phyloP scores from a whole-genome alignment of 2,113 vertebrate genomes.

The Salvelinus alpinus region DNA sequence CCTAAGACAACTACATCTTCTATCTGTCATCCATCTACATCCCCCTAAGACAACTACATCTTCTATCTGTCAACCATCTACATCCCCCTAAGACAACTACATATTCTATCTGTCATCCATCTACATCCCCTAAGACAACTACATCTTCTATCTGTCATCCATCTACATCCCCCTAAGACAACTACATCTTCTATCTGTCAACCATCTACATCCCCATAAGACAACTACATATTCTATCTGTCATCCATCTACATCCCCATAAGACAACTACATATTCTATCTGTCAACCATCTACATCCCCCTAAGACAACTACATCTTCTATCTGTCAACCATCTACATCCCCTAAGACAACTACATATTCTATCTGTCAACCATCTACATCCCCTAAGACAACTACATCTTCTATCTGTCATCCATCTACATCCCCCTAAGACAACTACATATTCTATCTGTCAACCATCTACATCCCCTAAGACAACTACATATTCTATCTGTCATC shows the following conservation, averaged over 20 bases:
- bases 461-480: background rate
- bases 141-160: slow-evolving; percentile 15
- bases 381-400: background rate
- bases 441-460: too few species aligned
- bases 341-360: background rate
- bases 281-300: too few species aligned
- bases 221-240: slow-evolving; percentile 11
- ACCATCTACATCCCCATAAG: background rate
- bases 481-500: slow-evolving; percentile 15
- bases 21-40: too few species aligned
- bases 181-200: too few species aligned
- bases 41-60: background rate
- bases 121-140: background rate
- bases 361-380: too few species aligned
- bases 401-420: slow-evolving; percentile 16
- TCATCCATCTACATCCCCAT: background rate
- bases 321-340: slow-evolving; percentile 3
- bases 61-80: slow-evolving; percentile 15
- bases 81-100: background rate
- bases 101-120: too few species aligned
- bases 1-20: background rate
- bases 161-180: background rate
- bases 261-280: background rate
- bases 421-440: background rate
- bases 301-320: slow-evolving; percentile 7